phyloP scores from a whole-genome alignment of 2,113 vertebrate species.

The Thymallus thymallus region DNA sequence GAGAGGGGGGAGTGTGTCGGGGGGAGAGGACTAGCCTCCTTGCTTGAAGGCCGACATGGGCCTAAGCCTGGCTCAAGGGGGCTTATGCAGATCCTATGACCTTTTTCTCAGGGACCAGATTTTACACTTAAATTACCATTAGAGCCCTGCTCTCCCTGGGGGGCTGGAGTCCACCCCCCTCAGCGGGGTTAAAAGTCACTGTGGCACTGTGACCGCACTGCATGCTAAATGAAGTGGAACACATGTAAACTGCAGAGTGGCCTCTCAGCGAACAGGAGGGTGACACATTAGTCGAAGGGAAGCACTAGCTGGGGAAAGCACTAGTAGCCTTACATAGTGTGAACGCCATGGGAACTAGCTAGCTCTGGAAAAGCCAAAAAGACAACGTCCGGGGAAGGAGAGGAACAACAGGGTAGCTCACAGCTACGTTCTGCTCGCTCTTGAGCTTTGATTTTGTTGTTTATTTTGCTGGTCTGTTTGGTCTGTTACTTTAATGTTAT shows the following conservation, averaged over 20 bases:
- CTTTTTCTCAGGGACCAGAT: conserved; percentile 92
- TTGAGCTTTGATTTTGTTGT: no score
- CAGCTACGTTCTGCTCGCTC: no score
- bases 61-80: conserved; percentile 88
- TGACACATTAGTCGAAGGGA: neutral
- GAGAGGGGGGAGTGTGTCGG: conserved; percentile 11
- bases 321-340: neutral
- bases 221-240: conserved; percentile 79
- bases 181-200: conserved; percentile 84
- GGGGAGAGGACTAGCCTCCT: conserved; percentile 66
- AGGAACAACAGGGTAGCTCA: no score
- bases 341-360: no score
- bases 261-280: conserved; percentile 33
- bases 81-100: conserved; percentile 94
- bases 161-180: conserved; percentile 41
- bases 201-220: conserved; percentile 76
- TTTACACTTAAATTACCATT: conserved; percentile 97
- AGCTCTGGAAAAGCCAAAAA: no score
- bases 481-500: no score
- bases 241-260: conserved; percentile 72
- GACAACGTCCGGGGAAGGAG: no score
- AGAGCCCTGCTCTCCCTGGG: conserved; percentile 78
- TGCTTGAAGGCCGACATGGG: conserved; percentile 80
- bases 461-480: no score
- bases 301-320: neutral